phyloP scores from a whole-genome alignment of 2,888 invertebrate genomes.

The Orthonevra nobilis region DNA sequence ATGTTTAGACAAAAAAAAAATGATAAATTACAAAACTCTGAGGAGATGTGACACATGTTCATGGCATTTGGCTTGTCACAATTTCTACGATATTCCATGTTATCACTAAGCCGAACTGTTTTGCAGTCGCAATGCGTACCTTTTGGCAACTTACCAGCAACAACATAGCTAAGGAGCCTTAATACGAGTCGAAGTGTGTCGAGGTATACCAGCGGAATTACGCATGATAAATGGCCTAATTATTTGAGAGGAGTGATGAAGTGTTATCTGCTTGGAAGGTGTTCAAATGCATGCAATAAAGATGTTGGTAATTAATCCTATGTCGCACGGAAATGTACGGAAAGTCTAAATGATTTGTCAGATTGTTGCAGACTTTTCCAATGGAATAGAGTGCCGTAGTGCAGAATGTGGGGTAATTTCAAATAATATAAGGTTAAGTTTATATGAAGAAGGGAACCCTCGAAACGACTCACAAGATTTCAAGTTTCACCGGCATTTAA shows the following conservation, averaged over 20 bases:
- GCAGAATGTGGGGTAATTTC: too few species aligned
- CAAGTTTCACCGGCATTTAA: too few species aligned
- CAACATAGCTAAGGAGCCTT: slow-evolving; percentile 25
- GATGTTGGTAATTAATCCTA: too few species aligned
- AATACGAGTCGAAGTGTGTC: slow-evolving; percentile 3
- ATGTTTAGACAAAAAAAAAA: background rate
- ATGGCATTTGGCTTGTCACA: slow-evolving; percentile 1
- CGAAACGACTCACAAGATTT: too few species aligned
- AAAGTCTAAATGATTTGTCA: too few species aligned
- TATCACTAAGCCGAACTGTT: background rate
- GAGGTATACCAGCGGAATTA: slow-evolving; percentile 2
- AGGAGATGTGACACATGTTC: slow-evolving; percentile 22
- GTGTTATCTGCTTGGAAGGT: background rate
- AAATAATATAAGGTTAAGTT: too few species aligned
- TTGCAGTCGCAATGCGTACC: background rate
- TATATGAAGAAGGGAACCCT: too few species aligned
- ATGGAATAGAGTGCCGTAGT: too few species aligned
- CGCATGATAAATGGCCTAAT: slow-evolving; percentile 11
- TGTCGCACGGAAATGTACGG: too few species aligned
- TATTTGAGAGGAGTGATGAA: background rate
- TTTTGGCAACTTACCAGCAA: slow-evolving; percentile 19
- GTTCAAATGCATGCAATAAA: background rate
- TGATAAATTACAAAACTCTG: background rate
- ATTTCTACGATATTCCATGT: background rate
- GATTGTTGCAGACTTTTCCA: too few species aligned